A percentile compares a stretch with the other conserved stretches of the same genome.
Conservation (phyloP, 1,140 invertebrate species). For the Caenorhabditis inopinata region DNA sequence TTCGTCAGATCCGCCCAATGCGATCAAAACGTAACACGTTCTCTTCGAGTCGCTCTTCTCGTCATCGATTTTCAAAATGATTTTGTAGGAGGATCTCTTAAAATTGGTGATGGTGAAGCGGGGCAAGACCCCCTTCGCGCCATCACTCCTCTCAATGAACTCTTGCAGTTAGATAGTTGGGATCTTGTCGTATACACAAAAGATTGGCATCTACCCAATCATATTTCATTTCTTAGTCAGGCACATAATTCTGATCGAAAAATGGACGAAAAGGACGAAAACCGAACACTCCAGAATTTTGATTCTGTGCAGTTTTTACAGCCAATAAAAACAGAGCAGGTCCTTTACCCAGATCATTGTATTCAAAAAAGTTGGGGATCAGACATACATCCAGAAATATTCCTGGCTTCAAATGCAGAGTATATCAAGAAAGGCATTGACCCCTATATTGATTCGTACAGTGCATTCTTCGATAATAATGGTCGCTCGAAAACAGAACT, state of each 20-base stretch:
- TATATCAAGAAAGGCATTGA: slow-evolving; percentile 91
- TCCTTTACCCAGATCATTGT: slow-evolving; percentile 90
- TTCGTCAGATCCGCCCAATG: not conserved
- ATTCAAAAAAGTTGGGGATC: slow-evolving; percentile 91
- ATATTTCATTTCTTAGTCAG: slow-evolving; percentile 79
- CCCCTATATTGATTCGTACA: slow-evolving; percentile 92
- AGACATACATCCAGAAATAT: slow-evolving; percentile 85
- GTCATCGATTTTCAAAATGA: slow-evolving; percentile 97
- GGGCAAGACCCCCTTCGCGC: slow-evolving; percentile 61
- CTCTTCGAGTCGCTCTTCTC: slow-evolving; percentile 74
- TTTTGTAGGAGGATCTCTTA: slow-evolving; percentile 89
- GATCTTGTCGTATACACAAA: slow-evolving; percentile 87
- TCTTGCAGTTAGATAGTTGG: slow-evolving; percentile 81
- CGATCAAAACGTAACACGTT: not conserved
- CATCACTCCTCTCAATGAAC: slow-evolving; percentile 81
- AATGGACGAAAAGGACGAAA: slow-evolving; percentile 75
- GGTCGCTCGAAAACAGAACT: slow-evolving; percentile 73
- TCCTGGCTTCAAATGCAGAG: slow-evolving; percentile 76
- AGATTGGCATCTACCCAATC: slow-evolving; percentile 94
- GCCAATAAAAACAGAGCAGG: slow-evolving; percentile 70
- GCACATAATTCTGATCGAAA: slow-evolving; percentile 74
- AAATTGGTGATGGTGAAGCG: slow-evolving; percentile 73
- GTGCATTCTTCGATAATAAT: slow-evolving; percentile 95
- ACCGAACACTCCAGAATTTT: slow-evolving; percentile 76
- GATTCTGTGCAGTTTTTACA: slow-evolving; percentile 86